phyloP scores from a whole-genome alignment of 2,797 vertebrate genomes.

The Argentina silus region DNA sequence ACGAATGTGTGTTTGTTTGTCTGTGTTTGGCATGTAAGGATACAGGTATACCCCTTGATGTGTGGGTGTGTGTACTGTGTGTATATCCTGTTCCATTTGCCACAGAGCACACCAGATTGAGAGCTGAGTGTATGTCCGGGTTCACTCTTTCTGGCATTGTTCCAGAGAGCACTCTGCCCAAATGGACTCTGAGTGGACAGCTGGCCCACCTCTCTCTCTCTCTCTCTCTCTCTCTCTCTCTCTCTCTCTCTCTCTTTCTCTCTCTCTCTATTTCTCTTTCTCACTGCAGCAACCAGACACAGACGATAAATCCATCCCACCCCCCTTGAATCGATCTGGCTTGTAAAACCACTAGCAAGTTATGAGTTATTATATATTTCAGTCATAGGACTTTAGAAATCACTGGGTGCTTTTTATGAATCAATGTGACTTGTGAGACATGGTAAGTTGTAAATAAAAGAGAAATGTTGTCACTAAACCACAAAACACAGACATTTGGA shows the following conservation, averaged over 20 bases:
- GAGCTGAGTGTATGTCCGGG: background rate
- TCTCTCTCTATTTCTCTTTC: constrained; percentile 5
- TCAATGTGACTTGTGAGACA: background rate
- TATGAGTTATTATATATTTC: constrained; percentile 47
- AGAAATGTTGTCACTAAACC: background rate
- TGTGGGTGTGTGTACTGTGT: constrained; percentile 6
- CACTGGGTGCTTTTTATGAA: background rate
- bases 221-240: background rate
- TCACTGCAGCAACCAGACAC: constrained; percentile 21
- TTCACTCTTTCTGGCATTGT: constrained; percentile 5
- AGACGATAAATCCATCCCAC: constrained; percentile 45
- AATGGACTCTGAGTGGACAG: constrained; percentile 23
- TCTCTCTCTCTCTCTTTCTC: background rate
- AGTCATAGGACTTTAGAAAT: constrained; percentile 23
- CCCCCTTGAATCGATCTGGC: constrained; percentile 35
- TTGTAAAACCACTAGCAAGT: constrained; percentile 44
- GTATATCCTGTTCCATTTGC: background rate
- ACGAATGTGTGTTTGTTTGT: constrained; percentile 6
- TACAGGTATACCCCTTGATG: background rate
- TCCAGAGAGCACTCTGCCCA: constrained; percentile 19
- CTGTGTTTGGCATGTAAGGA: background rate
- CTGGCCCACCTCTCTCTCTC: constrained; percentile 4
- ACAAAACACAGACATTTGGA: background rate
- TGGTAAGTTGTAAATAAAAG: background rate
- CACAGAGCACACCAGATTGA: background rate